phyloP scores from a whole-genome alignment of 30 jellyfish, hydroid and myxozoan species.

The Chrysaora quinquecirrha region DNA sequence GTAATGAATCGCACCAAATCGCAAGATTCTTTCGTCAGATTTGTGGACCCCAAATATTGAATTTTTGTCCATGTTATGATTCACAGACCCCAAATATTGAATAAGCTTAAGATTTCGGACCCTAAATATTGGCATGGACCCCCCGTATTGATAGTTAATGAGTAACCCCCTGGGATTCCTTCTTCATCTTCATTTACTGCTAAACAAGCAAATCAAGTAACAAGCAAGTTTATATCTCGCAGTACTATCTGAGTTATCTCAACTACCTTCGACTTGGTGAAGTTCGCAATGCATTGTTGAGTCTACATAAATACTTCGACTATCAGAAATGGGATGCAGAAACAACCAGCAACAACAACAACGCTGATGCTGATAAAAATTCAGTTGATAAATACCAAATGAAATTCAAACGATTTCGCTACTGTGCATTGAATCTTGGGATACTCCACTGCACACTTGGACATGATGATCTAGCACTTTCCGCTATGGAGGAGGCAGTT shows the following conservation, averaged over 20 bases:
- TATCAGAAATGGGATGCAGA: conserved; percentile 57
- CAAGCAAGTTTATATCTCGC: neutral
- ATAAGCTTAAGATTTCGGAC: no score
- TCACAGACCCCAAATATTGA: no score
- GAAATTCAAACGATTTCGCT: conserved; percentile 85
- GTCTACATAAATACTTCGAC: conserved; percentile 76
- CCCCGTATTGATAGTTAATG: no score
- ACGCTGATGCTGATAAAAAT: conserved; percentile 32
- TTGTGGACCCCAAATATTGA: no score
- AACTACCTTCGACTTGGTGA: conserved; percentile 70
- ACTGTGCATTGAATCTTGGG: conserved; percentile 80
- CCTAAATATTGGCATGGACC: no score
- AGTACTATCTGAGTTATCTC: conserved; percentile 73
- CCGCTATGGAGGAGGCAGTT: conserved; percentile 88
- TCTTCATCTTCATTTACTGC: neutral
- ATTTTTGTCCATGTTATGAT: no score
- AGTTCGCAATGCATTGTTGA: conserved; percentile 55
- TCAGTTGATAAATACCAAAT: conserved; percentile 71
- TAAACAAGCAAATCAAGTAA: neutral
- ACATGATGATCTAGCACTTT: conserved; percentile 54
- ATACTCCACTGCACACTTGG: conserved; percentile 72
- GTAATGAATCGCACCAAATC: no score
- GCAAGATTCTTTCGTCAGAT: no score
- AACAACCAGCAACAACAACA: neutral
- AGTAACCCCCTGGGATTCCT: neutral